Conservation (phyloP, 2,888 invertebrate genomes). For the Campoplex capitator region DNA sequence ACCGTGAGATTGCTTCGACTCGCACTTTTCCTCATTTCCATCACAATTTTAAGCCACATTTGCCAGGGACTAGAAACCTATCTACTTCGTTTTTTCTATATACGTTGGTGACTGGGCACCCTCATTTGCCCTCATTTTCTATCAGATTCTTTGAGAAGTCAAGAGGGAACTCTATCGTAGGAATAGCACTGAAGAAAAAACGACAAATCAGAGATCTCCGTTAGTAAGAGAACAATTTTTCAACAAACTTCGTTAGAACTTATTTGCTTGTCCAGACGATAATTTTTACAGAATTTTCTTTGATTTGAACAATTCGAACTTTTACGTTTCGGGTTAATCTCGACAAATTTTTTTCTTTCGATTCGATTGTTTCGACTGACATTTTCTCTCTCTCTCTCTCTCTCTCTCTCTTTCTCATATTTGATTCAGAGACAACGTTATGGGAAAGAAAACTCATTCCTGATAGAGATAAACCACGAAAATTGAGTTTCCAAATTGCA, state of each 20-base stretch:
- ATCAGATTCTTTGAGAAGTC: conserved; percentile 15
- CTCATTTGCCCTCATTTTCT: not conserved
- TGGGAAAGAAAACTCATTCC: conserved; percentile 36
- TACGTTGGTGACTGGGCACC: not conserved
- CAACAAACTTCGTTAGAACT: not conserved
- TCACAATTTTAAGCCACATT: conserved; percentile 36
- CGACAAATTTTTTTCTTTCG: not conserved
- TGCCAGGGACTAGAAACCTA: conserved; percentile 18
- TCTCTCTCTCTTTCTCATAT: not conserved
- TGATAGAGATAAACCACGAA: conserved; percentile 41
- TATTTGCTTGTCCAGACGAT: not conserved
- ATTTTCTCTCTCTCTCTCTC: conserved; percentile 9
- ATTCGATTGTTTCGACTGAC: not conserved
- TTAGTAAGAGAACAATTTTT: not conserved
- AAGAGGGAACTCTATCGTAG: not conserved
- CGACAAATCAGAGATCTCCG: not conserved
- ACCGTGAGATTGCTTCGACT: conserved; percentile 39
- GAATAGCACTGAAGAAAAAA: not conserved
- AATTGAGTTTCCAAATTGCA: conserved; percentile 10
- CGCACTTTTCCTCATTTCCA: conserved; percentile 30
- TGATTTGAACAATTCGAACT: not conserved
- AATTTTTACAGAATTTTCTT: not conserved
- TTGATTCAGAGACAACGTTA: conserved; percentile 4
- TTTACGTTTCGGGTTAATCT: not conserved
- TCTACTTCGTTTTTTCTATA: not conserved